Base-by-base conservation (phyloP, 1,140 invertebrate genomes). In the Bombus soroeensis region DNA sequence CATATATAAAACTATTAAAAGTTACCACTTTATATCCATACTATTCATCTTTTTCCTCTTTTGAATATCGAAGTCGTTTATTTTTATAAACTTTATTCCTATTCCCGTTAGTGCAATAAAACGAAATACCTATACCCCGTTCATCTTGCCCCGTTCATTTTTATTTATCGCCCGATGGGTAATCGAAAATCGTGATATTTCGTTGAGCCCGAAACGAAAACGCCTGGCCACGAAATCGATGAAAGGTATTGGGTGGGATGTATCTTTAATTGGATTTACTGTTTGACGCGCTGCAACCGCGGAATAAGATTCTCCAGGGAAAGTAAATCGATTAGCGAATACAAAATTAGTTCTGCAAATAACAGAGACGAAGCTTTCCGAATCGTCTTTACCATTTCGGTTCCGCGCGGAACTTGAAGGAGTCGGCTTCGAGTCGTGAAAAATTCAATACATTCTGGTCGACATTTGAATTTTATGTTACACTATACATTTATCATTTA, bases 241-340 rank as follows among this genome's bases (percentile, higher is more conserved):
- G 47, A 8, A 70, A 62, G 43, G 57, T 37, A 64, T 64, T 34
- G 10, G 18, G 4, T 34, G 6, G 32, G 72, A 64, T 74, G n/a
- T 76, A 76, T 83, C 59, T 76, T 64, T 83, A 83, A 83, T 83
- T 83, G 81, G 81, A 83, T 83, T 83, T 83, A 76, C 41, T 5
- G 81, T 76, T 76, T 37, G 81, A 76, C 73, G 43, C 47, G 43
- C 18, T n/a, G 18, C n/a, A 32, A 34, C 37, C 59, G 59, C 43
- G 41, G 59, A 39, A 68, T 53, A 83, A 83, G 81, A 32, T 53
- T 53, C 73, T 47, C 41, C 72, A 0, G 59, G 59, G 57, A 53
- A 76, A 76, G 59, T 83, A 76, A 66, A 76, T 76, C 73, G 81
- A 83, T 76, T 76, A 83, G 28, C 41, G 59, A 76, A 76, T 76